Base-by-base conservation (phyloP, 2,888 invertebrate genomes). In the Lagria hirta region DNA sequence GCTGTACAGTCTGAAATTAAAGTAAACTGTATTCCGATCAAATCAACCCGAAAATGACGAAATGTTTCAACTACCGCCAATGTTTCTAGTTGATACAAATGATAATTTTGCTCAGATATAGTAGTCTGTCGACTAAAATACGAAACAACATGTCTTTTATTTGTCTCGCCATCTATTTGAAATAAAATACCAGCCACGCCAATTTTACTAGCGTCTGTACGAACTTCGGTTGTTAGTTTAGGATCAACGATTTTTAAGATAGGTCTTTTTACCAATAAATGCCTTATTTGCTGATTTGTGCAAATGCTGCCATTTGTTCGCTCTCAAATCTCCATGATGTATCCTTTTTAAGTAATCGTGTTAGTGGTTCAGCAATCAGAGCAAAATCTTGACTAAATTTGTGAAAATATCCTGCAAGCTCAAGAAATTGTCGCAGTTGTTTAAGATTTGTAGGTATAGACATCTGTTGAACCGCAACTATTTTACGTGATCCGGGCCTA, bases 41-140 rank as follows among this genome's bases (percentile, higher is more conserved):
- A 8, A 43, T 50, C 46, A 8, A 36, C 22, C 11, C 26, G 1
- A 28, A 43, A 51, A 32, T 37, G 22, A 8, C 27, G 21, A 2
- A 49, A 18, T 4, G 40, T 18, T 2, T 32, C 23, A 3, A 52
- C 48, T 4, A 52, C 18, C 0, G 52, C 49, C 0, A 52, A 18
- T 2, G 49, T 36, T 20, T 53, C 53, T 3, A 51, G 20, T 26
- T 51, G 51, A 16, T 42, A 53, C 1, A 43, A 51, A 22, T 49
- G 49, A 24, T 24, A 42, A 40, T 36, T 49, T 27, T 51, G 56
- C 56, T 38, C 49, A 8, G 45, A 13, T 4, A 16, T 23, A 2
- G 52, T 55, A 1, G 65, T 55, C 10, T 56, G 58, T 6, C 59
- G 48, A 26, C 61, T 62, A 15, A 52, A 56, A 43, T 61, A 68